Conservation (phyloP, 2,888 invertebrate species). For the Ichneumoninae sp. region DNA sequence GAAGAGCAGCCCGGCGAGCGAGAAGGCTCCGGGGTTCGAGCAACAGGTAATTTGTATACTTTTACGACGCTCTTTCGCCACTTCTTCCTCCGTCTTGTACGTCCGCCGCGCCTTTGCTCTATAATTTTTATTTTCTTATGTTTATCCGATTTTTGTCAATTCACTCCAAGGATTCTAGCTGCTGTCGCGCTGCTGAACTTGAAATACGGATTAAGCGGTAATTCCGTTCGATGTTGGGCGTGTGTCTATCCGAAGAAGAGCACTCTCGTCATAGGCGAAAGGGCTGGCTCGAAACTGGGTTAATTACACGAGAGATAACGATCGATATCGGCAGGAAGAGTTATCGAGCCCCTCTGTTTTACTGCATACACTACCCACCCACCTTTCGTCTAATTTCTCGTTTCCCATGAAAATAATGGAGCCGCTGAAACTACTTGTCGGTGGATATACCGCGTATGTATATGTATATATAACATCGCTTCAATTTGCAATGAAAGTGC, state of each 20-base stretch:
- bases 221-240: slow-evolving; percentile 16
- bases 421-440: background rate
- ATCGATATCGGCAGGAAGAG: slow-evolving; percentile 25
- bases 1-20: slow-evolving; percentile 82
- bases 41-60: slow-evolving; percentile 81
- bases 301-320: slow-evolving; percentile 68
- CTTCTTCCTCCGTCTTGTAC: background rate
- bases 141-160: background rate
- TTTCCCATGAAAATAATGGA: slow-evolving; percentile 32
- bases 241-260: slow-evolving; percentile 2
- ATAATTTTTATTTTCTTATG: background rate
- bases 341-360: slow-evolving; percentile 15
- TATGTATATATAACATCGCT: background rate
- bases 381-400: slow-evolving; percentile 4
- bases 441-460: background rate
- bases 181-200: background rate
- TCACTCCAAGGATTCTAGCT: background rate
- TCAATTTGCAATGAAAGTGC: slow-evolving; percentile 26
- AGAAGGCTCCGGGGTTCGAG: slow-evolving; percentile 82
- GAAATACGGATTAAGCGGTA: background rate
- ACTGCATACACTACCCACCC: background rate
- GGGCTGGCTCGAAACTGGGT: slow-evolving; percentile 65
- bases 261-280: slow-evolving; percentile 18
- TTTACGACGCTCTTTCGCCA: slow-evolving; percentile 29
- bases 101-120: background rate